Percentiles rank a stretch among this genome's conserved stretches.
These are phyloP conservation scores for Phycodurus eques DNA, from an alignment of 2,113 vertebrate genomes.

Conservation along the genomic window DNA sequence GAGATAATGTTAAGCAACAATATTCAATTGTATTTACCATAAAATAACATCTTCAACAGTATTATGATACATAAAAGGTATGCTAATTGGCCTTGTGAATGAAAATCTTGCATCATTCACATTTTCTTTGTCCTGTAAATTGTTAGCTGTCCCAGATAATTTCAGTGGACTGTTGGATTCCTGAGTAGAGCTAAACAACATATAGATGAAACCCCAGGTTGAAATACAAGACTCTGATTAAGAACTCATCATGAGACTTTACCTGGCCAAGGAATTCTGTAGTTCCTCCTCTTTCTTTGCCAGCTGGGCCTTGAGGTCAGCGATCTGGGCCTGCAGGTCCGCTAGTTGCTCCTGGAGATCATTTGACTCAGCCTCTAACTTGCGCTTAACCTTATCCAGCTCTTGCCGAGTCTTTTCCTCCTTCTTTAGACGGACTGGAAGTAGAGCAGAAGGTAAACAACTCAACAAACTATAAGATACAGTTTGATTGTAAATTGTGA, in stretches of 20 bases:
- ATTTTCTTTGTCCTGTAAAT: background rate
- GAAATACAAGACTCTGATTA: background rate
- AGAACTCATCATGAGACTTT: slow-evolving; percentile 7
- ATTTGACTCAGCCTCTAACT: slow-evolving; percentile 86
- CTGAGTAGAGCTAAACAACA: background rate
- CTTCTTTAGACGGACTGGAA: slow-evolving; percentile 88
- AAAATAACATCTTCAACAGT: background rate
- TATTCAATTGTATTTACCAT: background rate
- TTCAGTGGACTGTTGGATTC: background rate
- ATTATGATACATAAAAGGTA: background rate
- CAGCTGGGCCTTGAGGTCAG: slow-evolving; percentile 87
- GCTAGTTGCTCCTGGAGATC: slow-evolving; percentile 90
- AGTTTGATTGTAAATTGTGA: background rate
- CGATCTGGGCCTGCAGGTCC: slow-evolving; percentile 88
- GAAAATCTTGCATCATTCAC: background rate
- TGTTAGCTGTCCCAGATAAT: background rate
- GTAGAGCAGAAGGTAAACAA: background rate
- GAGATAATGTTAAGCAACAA: background rate
- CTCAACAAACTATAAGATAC: background rate
- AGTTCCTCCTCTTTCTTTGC: slow-evolving; percentile 93
- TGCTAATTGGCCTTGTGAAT: background rate
- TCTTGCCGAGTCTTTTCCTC: slow-evolving; percentile 94
- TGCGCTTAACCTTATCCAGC: slow-evolving; percentile 90
- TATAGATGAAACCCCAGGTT: background rate
- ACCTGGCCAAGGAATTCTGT: slow-evolving; percentile 87